Evolutionary conservation across 2,113 vertebrate species (phyloP).

Genomic region (Ophiodon elongatus): DNA sequence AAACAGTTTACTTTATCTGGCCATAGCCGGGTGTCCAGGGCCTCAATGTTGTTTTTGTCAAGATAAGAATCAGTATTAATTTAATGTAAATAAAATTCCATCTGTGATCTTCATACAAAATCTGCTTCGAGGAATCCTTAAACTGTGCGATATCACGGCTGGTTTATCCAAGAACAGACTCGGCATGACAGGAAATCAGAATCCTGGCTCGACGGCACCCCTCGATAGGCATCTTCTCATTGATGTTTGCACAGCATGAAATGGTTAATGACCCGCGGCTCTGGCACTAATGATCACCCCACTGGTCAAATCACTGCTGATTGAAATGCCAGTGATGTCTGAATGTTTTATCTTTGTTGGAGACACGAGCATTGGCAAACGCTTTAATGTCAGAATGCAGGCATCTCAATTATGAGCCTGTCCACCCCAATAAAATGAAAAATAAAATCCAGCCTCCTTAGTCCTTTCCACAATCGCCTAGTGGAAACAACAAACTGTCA

Average conservation of each 20-base stretch:
- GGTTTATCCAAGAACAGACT: constrained; percentile 6
- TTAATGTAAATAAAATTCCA: constrained; percentile 29
- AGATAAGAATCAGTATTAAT: constrained; percentile 25
- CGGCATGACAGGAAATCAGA: constrained; percentile 38
- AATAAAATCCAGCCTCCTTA: constrained; percentile 22
- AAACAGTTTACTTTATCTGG: neutral
- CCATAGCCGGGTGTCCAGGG: neutral
- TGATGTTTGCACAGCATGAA: constrained; percentile 63
- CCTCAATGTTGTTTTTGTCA: neutral
- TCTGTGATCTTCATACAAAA: constrained; percentile 17
- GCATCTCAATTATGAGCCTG: constrained; percentile 48
- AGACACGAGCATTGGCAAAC: constrained; percentile 1
- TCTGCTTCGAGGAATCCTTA: constrained; percentile 7
- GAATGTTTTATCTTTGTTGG: constrained; percentile 48
- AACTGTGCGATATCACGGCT: constrained; percentile 34
- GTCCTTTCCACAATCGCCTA: constrained; percentile 5
- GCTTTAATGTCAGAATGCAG: constrained; percentile 41
- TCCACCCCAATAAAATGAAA: constrained; percentile 17
- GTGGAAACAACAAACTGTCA: neutral
- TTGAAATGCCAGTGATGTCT: constrained; percentile 45
- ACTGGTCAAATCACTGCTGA: constrained; percentile 41
- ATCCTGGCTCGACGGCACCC: neutral
- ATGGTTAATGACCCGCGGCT: constrained; percentile 57
- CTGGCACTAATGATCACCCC: constrained; percentile 31
- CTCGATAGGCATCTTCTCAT: neutral